Evolutionary conservation across 2,888 invertebrate genomes (phyloP), one percentile per base, ranked within the genome.

Genomic region (Allygus modestus): DNA sequence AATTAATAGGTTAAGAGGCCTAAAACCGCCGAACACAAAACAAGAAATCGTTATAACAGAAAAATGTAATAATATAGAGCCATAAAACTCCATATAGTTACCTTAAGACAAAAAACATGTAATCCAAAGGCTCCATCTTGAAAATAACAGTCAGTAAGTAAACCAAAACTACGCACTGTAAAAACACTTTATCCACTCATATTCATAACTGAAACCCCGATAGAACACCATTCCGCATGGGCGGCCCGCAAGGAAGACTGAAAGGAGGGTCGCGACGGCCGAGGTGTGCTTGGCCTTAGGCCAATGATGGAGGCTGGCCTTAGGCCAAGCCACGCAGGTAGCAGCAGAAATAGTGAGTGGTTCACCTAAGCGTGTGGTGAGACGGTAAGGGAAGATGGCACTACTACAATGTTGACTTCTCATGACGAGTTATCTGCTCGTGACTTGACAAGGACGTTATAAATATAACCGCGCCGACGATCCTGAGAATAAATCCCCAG

Each of bases 191-290:
- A 65, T 15, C 28, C 65, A 31, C 28, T 15, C 28, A 17, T 1
- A 65, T 12, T 2, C 15, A 31, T 31, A 9, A 31, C 28, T 15
- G 4, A 28, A 26, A 15, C 65, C 31, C 28, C 65, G 65, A 65
- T 28, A 4, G 65, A 65, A 65, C 65, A 65, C 65, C 65, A 65
- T 65, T 28, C 65, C 65, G 65, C 65, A 65, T 65, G 65, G 65
- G 17, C 65, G 28, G 65, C 71, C 71, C 37, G 71, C 41, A 31
- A 71, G 33, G 71, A 71, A 71, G 71, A 37, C 37, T 71, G 71
- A 28, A 41, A 2, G 11, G 41, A 71, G 71, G 37, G 41, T 71
- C 5, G 37, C 11, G 41, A 20, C 37, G 11, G 15, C 37, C 71
- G 71, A 65, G 31, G 65, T 65, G 28, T 15, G 65, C 28, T 31